phyloP scores from a whole-genome alignment of 2,888 invertebrate species.

The Drosophila merina region DNA sequence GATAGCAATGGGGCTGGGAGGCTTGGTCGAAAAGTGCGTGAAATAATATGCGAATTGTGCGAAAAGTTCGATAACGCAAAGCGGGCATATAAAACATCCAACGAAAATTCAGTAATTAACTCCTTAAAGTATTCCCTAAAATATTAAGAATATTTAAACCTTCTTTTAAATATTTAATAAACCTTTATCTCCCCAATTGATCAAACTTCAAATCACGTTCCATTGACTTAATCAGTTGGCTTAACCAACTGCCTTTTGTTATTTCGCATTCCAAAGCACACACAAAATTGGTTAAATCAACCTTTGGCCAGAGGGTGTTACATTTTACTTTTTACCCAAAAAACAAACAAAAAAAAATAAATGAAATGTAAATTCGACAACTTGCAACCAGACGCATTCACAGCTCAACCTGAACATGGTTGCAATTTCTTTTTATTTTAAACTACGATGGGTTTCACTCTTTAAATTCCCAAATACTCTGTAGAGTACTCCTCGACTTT shows the following conservation, averaged over 20 bases:
- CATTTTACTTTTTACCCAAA: slow-evolving; percentile 37
- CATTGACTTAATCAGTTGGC: slow-evolving; percentile 72
- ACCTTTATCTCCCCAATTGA: slow-evolving; percentile 11
- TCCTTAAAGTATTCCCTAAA: background rate
- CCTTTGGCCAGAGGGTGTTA: slow-evolving; percentile 40
- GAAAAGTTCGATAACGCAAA: slow-evolving; percentile 74
- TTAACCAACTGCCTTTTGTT: slow-evolving; percentile 15
- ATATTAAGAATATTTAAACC: too few relatives aligned
- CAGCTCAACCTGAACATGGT: slow-evolving; percentile 20
- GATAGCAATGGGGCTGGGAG: slow-evolving; percentile 13
- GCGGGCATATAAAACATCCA: slow-evolving; percentile 2
- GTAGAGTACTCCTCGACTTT: background rate
- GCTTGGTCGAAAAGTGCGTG: slow-evolving; percentile 45
- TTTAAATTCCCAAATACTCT: background rate
- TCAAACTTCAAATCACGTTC: slow-evolving; percentile 73
- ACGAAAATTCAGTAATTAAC: background rate
- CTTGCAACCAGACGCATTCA: slow-evolving; percentile 47
- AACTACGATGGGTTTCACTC: background rate
- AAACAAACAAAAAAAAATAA: slow-evolving; percentile 23
- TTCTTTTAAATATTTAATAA: background rate
- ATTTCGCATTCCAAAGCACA: slow-evolving; percentile 24
- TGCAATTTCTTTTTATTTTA: slow-evolving; percentile 22
- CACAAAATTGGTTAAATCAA: slow-evolving; percentile 42
- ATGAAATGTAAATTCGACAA: slow-evolving; percentile 67
- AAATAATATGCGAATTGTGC: slow-evolving; percentile 79